phyloP scores from a whole-genome alignment of 2,888 invertebrate species.

The Sympetrum striolatum region DNA sequence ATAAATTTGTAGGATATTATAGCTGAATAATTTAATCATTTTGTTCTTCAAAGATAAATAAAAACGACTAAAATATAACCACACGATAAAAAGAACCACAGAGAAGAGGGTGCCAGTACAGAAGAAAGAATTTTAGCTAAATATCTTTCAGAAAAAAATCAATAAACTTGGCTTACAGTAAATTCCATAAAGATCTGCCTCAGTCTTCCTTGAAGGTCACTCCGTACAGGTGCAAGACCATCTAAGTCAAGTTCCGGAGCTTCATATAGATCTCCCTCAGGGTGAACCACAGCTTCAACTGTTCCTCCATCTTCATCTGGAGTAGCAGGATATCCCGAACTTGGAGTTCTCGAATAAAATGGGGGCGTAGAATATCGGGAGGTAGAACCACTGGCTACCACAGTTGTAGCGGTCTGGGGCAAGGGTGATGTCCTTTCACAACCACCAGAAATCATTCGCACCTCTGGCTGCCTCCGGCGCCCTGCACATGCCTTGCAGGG shows the following conservation, averaged over 20 bases:
- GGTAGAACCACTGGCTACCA: conserved; percentile 40
- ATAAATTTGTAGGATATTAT: too few relatives aligned
- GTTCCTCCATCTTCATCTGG: conserved; percentile 60
- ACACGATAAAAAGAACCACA: too few relatives aligned
- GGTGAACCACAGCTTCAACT: conserved; percentile 53
- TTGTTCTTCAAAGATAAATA: too few relatives aligned
- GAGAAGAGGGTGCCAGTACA: too few relatives aligned
- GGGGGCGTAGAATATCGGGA: conserved; percentile 61
- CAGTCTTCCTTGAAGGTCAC: conserved; percentile 77
- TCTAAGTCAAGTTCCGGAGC: conserved; percentile 67
- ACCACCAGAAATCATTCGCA: background rate
- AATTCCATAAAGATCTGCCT: conserved; percentile 83
- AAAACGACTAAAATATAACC: too few relatives aligned
- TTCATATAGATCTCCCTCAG: conserved; percentile 27
- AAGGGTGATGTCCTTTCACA: conserved; percentile 32
- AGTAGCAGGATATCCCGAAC: conserved; percentile 66
- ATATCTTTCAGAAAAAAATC: background rate
- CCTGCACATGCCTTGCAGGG: conserved; percentile 7
- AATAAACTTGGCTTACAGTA: conserved; percentile 64
- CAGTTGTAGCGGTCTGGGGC: background rate
- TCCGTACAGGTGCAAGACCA: conserved; percentile 74
- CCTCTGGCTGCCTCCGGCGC: conserved; percentile 6
- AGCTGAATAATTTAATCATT: too few relatives aligned
- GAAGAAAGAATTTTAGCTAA: conserved; percentile 20
- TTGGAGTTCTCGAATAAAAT: conserved; percentile 65